Percentiles rank a stretch among this genome's conserved stretches.
Conservation (phyloP, 37 sponge, comb jelly and placozoan genomes). For the Eunapius fragilis region DNA sequence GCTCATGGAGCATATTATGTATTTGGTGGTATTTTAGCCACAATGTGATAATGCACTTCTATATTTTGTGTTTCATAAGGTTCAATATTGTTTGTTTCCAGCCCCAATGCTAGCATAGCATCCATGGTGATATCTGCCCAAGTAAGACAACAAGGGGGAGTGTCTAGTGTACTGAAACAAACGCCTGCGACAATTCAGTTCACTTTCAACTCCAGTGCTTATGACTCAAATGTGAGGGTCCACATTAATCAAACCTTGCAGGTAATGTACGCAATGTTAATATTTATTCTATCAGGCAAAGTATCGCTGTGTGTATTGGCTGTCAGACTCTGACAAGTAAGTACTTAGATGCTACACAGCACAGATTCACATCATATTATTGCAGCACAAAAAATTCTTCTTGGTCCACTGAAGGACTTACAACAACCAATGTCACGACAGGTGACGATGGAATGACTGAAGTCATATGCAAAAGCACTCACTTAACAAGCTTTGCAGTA, state of each 20-base stretch:
- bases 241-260: too few species aligned
- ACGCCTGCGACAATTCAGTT: constrained; percentile 51
- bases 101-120: constrained; percentile 18
- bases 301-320: constrained; percentile 43
- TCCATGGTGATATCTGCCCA: constrained; percentile 62
- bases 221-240: background rate
- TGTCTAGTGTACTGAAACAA: background rate
- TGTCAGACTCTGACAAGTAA: constrained; percentile 40
- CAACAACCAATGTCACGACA: constrained; percentile 1
- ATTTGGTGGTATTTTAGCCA: too few species aligned
- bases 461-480: constrained; percentile 33
- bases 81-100: background rate
- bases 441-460: background rate
- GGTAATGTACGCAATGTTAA: too few species aligned
- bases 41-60: too few species aligned
- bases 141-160: constrained; percentile 2
- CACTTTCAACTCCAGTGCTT: constrained; percentile 12
- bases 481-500: constrained; percentile 73
- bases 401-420: constrained; percentile 51
- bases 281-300: too few species aligned
- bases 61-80: too few species aligned
- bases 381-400: constrained; percentile 39
- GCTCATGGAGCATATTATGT: too few species aligned
- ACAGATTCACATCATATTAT: background rate
- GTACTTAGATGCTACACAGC: background rate